A percentile compares a stretch with the other conserved stretches of the same genome.
Evolutionary conservation across 2,113 vertebrate genomes (phyloP).

Genomic region (Microcebus tavaratra): DNA sequence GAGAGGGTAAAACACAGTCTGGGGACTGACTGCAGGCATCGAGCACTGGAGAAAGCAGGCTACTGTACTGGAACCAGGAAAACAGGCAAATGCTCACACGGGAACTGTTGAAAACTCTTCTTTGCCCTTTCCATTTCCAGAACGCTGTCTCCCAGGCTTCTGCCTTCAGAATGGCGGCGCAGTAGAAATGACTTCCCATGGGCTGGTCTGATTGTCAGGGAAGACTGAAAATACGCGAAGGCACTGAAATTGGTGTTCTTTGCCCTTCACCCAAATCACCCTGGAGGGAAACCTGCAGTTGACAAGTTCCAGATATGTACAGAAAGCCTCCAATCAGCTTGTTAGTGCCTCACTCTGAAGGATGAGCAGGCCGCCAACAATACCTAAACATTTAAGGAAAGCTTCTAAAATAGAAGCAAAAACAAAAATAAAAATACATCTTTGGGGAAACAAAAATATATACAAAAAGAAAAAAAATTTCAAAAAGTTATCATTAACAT

Average conservation of each 20-base stretch:
- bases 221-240: background rate
- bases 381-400: background rate
- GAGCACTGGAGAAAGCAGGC: background rate
- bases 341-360: background rate
- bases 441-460: background rate
- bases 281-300: background rate
- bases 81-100: background rate
- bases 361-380: background rate
- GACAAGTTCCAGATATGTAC: background rate
- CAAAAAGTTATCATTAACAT: background rate
- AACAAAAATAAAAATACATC: background rate
- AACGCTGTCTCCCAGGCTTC: background rate
- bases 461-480: background rate
- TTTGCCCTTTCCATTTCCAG: background rate
- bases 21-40: background rate
- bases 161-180: background rate
- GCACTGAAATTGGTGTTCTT: background rate
- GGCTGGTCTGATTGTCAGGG: background rate
- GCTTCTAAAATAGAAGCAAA: conserved; percentile 3
- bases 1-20: background rate
- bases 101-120: background rate
- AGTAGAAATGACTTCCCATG: background rate
- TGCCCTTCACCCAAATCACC: background rate
- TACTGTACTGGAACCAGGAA: background rate
- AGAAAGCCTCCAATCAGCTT: background rate